phyloP scores from a whole-genome alignment of 1,140 invertebrate genomes.

The Physella acuta region DNA sequence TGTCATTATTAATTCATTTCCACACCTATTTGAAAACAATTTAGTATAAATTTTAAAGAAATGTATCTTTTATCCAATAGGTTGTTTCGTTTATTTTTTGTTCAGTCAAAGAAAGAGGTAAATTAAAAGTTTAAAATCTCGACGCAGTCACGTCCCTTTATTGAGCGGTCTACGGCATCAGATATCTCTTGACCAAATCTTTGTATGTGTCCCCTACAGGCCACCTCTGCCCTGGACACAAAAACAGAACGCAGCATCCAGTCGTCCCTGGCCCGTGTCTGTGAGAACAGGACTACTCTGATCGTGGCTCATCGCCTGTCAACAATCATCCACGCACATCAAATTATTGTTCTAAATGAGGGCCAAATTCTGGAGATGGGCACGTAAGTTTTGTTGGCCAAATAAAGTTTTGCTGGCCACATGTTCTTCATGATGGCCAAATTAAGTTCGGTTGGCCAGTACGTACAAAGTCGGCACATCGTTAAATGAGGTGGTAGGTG shows the following conservation, averaged over 20 bases:
- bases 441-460: not conserved
- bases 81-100: no score
- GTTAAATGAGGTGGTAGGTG: not conserved
- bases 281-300: conserved; percentile 84
- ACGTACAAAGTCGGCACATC: not conserved
- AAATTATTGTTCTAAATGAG: conserved; percentile 86
- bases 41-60: no score
- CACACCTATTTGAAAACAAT: no score
- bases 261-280: conserved; percentile 48
- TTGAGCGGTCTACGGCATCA: no score
- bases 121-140: no score
- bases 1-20: no score
- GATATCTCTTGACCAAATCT: no score
- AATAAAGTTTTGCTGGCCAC: not conserved
- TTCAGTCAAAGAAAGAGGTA: no score
- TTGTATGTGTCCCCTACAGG: no score
- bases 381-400: conserved; percentile 64
- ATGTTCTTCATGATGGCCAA: not conserved
- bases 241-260: conserved; percentile 60
- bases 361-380: conserved; percentile 90
- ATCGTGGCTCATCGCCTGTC: conserved; percentile 88
- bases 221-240: conserved; percentile 60
- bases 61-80: no score
- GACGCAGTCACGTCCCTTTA: no score
- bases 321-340: conserved; percentile 89